phyloP scores from a whole-genome alignment of 2,888 invertebrate genomes.

The Conops quadrifasciatus region DNA sequence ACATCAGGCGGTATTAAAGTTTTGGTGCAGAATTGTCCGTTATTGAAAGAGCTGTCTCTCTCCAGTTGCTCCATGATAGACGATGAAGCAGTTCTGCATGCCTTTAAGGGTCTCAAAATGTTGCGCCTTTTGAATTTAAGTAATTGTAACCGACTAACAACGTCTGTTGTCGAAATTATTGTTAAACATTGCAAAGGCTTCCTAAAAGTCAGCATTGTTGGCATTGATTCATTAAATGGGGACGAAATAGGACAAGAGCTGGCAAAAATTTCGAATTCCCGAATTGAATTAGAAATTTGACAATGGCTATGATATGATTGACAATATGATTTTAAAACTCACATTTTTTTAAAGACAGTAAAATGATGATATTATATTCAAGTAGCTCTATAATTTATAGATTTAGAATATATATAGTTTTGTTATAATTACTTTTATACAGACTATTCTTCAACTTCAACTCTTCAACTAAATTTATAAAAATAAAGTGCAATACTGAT shows the following conservation, averaged over 20 bases:
- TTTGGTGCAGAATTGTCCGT: slow-evolving; percentile 50
- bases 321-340: no score
- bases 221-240: slow-evolving; percentile 49
- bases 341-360: no score
- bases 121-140: slow-evolving; percentile 51
- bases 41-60: slow-evolving; percentile 52
- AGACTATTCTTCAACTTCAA: no score
- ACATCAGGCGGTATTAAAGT: slow-evolving; percentile 48
- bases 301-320: no score
- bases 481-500: no score
- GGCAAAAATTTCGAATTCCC: slow-evolving; percentile 30
- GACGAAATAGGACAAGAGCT: slow-evolving; percentile 47
- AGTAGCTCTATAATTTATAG: no score
- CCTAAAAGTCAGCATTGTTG: slow-evolving; percentile 49
- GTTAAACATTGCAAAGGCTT: slow-evolving; percentile 45
- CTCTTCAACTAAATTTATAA: no score
- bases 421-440: no score
- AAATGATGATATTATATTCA: no score
- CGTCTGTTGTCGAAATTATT: slow-evolving; percentile 47
- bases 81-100: slow-evolving; percentile 46
- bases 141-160: slow-evolving; percentile 50
- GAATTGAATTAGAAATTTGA: no score
- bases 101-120: slow-evolving; percentile 49
- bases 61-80: slow-evolving; percentile 49
- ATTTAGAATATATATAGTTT: no score